These are phyloP conservation scores for Drosophila paramelanica DNA, from an alignment of 2,888 invertebrate species.

Conservation along the genomic window DNA sequence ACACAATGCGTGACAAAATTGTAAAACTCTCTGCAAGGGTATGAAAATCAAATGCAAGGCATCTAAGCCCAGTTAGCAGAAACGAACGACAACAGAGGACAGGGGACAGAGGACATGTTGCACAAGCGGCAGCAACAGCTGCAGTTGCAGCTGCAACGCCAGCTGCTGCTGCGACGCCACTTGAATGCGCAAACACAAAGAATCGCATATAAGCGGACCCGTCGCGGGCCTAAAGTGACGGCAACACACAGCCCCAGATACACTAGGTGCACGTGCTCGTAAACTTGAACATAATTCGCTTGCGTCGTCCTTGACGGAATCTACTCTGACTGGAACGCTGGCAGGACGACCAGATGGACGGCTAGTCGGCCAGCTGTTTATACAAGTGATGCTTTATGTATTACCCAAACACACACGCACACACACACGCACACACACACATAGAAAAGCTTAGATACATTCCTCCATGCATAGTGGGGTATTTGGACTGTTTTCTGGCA, in stretches of 20 bases:
- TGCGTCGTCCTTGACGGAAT: conserved; percentile 64
- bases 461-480: too few species aligned
- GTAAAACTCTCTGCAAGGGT: neutral
- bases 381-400: conserved; percentile 39
- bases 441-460: too few species aligned
- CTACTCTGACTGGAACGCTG: conserved; percentile 52
- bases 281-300: conserved; percentile 62
- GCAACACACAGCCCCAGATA: conserved; percentile 16
- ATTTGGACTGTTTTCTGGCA: too few species aligned
- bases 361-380: conserved; percentile 45
- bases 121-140: neutral
- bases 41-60: conserved; percentile 11
- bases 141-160: conserved; percentile 13
- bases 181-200: conserved; percentile 78
- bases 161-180: conserved; percentile 59
- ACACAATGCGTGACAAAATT: neutral
- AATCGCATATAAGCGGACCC: conserved; percentile 63
- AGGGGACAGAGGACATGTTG: conserved; percentile 10
- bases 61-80: conserved; percentile 43
- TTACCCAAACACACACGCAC: neutral
- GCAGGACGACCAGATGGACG: conserved; percentile 22
- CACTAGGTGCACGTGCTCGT: conserved; percentile 40
- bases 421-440: neutral
- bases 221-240: conserved; percentile 28
- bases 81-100: conserved; percentile 1